Conservation (phyloP, 2,113 vertebrate species). For the Lota lota region DNA sequence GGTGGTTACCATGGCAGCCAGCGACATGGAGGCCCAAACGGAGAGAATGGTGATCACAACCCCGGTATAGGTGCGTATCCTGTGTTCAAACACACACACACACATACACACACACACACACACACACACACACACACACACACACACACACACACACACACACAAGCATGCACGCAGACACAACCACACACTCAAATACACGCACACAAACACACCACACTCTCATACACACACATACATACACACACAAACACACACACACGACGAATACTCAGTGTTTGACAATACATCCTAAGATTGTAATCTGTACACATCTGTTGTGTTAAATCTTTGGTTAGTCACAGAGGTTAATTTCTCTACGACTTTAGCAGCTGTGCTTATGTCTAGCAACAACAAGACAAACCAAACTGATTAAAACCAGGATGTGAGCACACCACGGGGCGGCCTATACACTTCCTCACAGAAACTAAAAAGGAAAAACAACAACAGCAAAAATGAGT, state of each 20-base stretch:
- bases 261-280: not conserved
- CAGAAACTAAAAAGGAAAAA: slow-evolving; percentile 28
- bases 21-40: slow-evolving; percentile 86
- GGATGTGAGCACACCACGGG: slow-evolving; percentile 51
- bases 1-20: slow-evolving; percentile 89
- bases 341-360: slow-evolving; percentile 13
- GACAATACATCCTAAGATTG: slow-evolving; percentile 12
- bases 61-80: slow-evolving; percentile 86
- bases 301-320: slow-evolving; percentile 30
- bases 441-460: slow-evolving; percentile 27
- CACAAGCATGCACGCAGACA: not conserved
- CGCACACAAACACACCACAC: slow-evolving; percentile 2
- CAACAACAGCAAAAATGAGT: slow-evolving; percentile 16
- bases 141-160: not conserved
- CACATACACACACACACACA: not conserved
- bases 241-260: not conserved
- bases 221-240: not conserved
- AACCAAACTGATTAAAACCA: slow-evolving; percentile 46
- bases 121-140: not conserved
- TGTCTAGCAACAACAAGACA: slow-evolving; percentile 4
- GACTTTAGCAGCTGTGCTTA: slow-evolving; percentile 46
- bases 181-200: slow-evolving; percentile 10
- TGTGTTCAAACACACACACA: not conserved
- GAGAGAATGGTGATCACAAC: slow-evolving; percentile 92
- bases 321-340: slow-evolving; percentile 1